These are phyloP conservation scores for Chelonus insularis DNA, from an alignment of 1,140 invertebrate species.

Conservation along the genomic window DNA sequence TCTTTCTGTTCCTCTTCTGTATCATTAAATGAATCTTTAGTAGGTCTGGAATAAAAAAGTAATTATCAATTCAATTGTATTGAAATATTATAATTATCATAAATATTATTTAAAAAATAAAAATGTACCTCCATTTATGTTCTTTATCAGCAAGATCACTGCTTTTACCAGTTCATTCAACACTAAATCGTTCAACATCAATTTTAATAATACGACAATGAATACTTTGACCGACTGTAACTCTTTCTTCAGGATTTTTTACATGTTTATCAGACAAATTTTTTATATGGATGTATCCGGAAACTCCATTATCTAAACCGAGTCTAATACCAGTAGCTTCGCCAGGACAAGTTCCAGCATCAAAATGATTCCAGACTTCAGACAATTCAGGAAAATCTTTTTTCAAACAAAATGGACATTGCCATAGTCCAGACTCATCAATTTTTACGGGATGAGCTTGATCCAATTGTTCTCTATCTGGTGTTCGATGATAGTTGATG, in stretches of 20 bases:
- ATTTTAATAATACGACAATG: conserved; percentile 95
- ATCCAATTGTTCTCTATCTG: conserved; percentile 90
- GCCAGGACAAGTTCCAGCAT: conserved; percentile 92
- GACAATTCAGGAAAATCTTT: conserved; percentile 93
- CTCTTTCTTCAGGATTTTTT: conserved; percentile 89
- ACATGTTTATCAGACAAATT: conserved; percentile 95
- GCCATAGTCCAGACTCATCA: too few relatives aligned
- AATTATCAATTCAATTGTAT: too few relatives aligned
- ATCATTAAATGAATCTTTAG: conserved; percentile 92
- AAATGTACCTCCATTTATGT: conserved; percentile 88
- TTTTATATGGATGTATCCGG: too few relatives aligned
- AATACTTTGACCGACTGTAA: conserved; percentile 83
- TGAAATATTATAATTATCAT: too few relatives aligned
- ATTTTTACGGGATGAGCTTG: conserved; percentile 94
- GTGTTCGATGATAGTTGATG: conserved; percentile 85
- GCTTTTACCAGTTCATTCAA: conserved; percentile 91
- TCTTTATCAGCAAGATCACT: conserved; percentile 92
- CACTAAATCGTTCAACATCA: conserved; percentile 90
- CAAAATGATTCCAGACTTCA: conserved; percentile 98
- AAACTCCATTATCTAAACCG: too few relatives aligned
- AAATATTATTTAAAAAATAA: too few relatives aligned
- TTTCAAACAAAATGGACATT: too few relatives aligned
- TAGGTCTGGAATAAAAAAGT: too few relatives aligned
- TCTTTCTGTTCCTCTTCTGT: conserved; percentile 83
- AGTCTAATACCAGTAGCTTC: conserved; percentile 90